Base-by-base conservation (phyloP, 1,140 invertebrate species). In the Pseudomyrmex dendroicus region DNA sequence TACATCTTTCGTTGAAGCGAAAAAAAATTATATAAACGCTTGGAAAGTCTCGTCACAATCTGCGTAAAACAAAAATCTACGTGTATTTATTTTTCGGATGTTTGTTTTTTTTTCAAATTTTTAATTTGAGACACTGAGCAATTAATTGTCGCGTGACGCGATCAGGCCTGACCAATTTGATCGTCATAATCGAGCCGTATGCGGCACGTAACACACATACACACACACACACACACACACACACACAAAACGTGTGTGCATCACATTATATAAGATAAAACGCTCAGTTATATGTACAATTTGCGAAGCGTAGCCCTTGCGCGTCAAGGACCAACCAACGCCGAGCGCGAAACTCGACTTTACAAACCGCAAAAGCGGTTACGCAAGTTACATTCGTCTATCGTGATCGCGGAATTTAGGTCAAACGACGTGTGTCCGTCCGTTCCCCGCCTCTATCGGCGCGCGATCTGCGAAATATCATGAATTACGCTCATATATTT, bases 401-500 rank as follows among this genome's bases (percentile, higher is more conserved):
- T 90, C 86, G 67, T 68, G 67, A 84, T 88, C 84, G 80, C 48
- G 89, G 89, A 91, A 93, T 93, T 91, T 90, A 91, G 92, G 92
- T 92, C 91, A 92, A 82, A 76, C 90, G 84, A 86, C 85, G 90
- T 89, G 86, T 87, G 5, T 35, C 35, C 35, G 35, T 35, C 35
- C 7, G 35, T 35, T 89, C 86, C 84, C 70, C 61, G 88, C 85
- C 85, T 82, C 89, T 90, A 90, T 84, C 89, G 68, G 74, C 77
- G 35, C 35, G 35, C 35, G 86, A 82, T 89, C 72, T 48, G 72
- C 78, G 77, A 68, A 64, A 80, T 54, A 54, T 64, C 85, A 73
- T 73, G 64, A 87, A 91, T 90, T 85, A 77, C 72, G 74, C 73
- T 85, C 87, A 76, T 86, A 85, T 82, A 77, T 87, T 57, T 57